Percentiles rank a stretch among this genome's conserved stretches.
phyloP scores from a whole-genome alignment of 2,888 invertebrate species.

The Eristalinus aeneus region DNA sequence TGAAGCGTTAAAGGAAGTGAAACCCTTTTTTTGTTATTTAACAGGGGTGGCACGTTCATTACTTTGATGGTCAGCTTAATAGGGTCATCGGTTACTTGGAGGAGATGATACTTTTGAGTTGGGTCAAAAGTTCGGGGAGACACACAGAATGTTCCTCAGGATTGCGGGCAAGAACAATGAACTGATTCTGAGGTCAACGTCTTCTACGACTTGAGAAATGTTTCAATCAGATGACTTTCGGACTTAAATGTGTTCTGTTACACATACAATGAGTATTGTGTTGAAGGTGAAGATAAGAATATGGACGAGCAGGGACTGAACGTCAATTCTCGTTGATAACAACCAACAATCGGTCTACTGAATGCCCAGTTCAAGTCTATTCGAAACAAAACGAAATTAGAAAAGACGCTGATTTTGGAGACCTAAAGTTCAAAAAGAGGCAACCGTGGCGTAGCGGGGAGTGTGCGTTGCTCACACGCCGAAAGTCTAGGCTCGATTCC shows the following conservation, averaged over 20 bases:
- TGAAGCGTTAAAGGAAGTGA: conserved; percentile 8
- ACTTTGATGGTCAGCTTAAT: conserved; percentile 40
- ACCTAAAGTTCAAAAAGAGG: too few relatives aligned
- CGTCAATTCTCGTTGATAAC: too few relatives aligned
- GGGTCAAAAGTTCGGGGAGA: background rate
- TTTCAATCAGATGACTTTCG: background rate
- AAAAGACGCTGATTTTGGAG: too few relatives aligned
- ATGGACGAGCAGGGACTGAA: too few relatives aligned
- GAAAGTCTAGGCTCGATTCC: too few relatives aligned
- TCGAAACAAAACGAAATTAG: too few relatives aligned
- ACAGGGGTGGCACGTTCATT: conserved; percentile 16
- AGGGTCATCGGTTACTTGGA: conserved; percentile 31
- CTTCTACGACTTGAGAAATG: background rate
- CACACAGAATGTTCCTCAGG: background rate
- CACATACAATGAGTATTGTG: background rate
- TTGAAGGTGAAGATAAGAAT: too few relatives aligned
- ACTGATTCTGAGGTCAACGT: background rate
- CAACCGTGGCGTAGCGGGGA: too few relatives aligned
- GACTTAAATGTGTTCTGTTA: background rate
- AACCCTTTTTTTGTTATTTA: conserved; percentile 31
- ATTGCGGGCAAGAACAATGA: background rate
- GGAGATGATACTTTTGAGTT: background rate
- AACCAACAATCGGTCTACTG: too few relatives aligned
- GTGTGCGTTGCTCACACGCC: too few relatives aligned
- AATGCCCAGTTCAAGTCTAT: too few relatives aligned